Evolutionary conservation across 2,797 vertebrate genomes (phyloP), one percentile per base, ranked within the genome.

Genomic region (Sebastes taczanowskii): DNA sequence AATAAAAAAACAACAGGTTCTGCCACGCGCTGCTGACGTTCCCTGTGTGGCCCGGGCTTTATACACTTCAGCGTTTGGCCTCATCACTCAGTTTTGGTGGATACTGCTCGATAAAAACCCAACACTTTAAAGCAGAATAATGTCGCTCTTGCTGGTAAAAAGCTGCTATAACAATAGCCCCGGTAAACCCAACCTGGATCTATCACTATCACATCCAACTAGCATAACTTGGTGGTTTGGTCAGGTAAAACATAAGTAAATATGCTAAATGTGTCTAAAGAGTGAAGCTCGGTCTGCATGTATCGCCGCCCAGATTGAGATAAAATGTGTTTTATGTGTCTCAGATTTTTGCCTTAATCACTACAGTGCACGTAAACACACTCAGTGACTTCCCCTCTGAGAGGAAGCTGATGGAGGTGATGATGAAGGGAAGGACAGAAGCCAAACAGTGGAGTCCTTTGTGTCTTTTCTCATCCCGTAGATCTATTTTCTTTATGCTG

Each of bases 311-410:
- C 20, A 46, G 18, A n/a, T 53, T 22, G 9, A 18, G 3, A 35
- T 46, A 5, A 32, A 32, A 61, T 30, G 16, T 13, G 16, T 32
- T 18, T 30, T 4, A 61, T 30, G 16, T 3, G 16, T 32, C 9
- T 30, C 10, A 5, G 25, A 29, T 16, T 59, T 1, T 29, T 25
- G 74, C 38, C 74, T 67, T 75, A 55, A 38, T 68, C 5, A 60
- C 69, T 34, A 1, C 10, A n/a, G 74, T 82, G 76, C 78, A 82
- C 29, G 68, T 83, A 78, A 85, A 89, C 84, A 80, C 77, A 78
- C 83, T 83, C 74, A 0, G 58, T n/a, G 55, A n/a, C 34, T 60
- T 78, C 59, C 73, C 70, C 56, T 78, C 75, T 16, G 75, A 72
- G 76, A 81, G 73, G 85, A 82, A 68, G 77, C 74, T n/a, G 78